phyloP scores from a whole-genome alignment of 2,888 invertebrate genomes.

The Morpho achilles region DNA sequence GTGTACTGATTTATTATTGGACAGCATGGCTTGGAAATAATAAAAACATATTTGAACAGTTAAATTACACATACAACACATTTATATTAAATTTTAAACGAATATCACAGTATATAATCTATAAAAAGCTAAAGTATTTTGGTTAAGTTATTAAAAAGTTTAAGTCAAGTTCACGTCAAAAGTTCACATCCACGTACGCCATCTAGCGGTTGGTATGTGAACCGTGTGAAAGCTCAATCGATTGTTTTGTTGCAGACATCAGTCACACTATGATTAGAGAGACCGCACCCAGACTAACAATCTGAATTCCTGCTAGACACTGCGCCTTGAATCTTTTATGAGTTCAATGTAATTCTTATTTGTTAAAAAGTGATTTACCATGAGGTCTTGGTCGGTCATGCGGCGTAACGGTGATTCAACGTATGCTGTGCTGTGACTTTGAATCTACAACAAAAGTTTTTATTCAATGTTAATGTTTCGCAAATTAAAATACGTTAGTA shows the following conservation, averaged over 20 bases:
- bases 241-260: slow-evolving; percentile 46
- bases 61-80: slow-evolving; percentile 13
- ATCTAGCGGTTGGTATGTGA: slow-evolving; percentile 61
- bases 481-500: neutral
- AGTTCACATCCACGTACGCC: slow-evolving; percentile 64
- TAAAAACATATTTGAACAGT: slow-evolving; percentile 33
- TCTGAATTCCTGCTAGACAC: slow-evolving; percentile 31
- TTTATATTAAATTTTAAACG: slow-evolving; percentile 36
- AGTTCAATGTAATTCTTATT: slow-evolving; percentile 47
- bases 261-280: slow-evolving; percentile 29
- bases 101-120: slow-evolving; percentile 60
- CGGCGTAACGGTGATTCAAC: slow-evolving; percentile 38
- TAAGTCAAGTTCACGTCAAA: slow-evolving; percentile 76
- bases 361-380: slow-evolving; percentile 51
- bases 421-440: slow-evolving; percentile 9
- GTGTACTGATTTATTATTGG: slow-evolving; percentile 13
- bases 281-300: slow-evolving; percentile 48
- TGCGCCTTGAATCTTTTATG: slow-evolving; percentile 38
- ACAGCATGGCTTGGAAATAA: slow-evolving; percentile 14
- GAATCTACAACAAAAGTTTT: slow-evolving; percentile 29
- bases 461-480: no score
- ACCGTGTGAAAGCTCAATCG: slow-evolving; percentile 61
- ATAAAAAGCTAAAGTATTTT: slow-evolving; percentile 71
- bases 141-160: slow-evolving; percentile 71
- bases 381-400: slow-evolving; percentile 49